Conservation (phyloP, 2,797 vertebrate species). For the Sciaenops ocellatus region DNA sequence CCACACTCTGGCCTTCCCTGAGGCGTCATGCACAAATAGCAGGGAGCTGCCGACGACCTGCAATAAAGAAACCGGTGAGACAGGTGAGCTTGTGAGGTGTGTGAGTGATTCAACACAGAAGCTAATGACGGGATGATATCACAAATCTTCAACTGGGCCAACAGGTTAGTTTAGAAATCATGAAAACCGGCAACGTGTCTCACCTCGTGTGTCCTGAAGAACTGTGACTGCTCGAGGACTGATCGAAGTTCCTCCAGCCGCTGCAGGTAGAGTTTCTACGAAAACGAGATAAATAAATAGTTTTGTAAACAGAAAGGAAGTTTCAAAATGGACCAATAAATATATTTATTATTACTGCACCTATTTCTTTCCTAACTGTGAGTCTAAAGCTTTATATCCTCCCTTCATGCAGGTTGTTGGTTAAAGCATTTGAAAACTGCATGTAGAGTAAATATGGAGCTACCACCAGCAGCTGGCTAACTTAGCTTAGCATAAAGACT, state of each 20-base stretch:
- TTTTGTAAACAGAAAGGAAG: not conserved
- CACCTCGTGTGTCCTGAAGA: constrained; percentile 93
- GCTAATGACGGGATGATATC: not conserved
- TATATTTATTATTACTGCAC: not conserved
- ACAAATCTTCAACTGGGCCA: not conserved
- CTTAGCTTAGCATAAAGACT: not conserved
- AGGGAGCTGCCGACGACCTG: constrained; percentile 95
- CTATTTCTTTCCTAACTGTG: not conserved
- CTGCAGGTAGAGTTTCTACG: constrained; percentile 85
- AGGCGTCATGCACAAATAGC: constrained; percentile 92
- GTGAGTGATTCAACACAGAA: not conserved
- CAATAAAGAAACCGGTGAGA: constrained; percentile 27
- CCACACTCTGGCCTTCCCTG: constrained; percentile 90
- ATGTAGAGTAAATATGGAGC: not conserved
- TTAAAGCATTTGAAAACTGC: not conserved
- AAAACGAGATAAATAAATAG: not conserved
- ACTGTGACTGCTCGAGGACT: constrained; percentile 86
- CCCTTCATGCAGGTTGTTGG: not conserved
- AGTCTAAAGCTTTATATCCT: not conserved
- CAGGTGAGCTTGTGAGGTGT: constrained; percentile 14
- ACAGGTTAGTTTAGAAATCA: constrained; percentile 36
- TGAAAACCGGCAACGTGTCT: constrained; percentile 5
- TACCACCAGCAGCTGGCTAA: not conserved
- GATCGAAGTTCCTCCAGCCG: constrained; percentile 86
- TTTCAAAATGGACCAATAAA: not conserved